Base-by-base conservation (phyloP, 2,113 vertebrate species). In the Callopanchax toddi region DNA sequence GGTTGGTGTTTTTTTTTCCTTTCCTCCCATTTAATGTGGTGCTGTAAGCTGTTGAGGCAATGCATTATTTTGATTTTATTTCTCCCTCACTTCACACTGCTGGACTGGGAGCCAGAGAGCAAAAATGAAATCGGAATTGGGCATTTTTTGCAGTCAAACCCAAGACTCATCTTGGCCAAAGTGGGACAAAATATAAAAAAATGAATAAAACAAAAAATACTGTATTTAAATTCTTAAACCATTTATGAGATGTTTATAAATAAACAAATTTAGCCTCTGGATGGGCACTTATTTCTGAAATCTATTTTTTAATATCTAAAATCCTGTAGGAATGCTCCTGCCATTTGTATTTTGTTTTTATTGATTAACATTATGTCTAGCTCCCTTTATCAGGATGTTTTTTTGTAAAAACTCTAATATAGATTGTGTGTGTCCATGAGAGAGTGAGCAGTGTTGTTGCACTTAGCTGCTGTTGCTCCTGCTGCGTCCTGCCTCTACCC, bases 401-500 rank as follows among this genome's bases (percentile, higher is more conserved):
- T n/a, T n/a, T n/a, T 32, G 29, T 32, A 32, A 32, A 32, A 32
- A 10, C 17, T n/a, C 42, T 23, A 32, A 34, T 42, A 15, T 26
- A 29, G 12, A 16, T 11, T 65, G 48, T 51, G 11, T n/a, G n/a
- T 40, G 45, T 22, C 34, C 20, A 7, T 16, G 26, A 11, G 44
- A 61, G 52, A 46, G 34, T 9, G 36, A 26, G 62, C 62, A 39
- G 37, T 66, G 48, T 65, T 74, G 67, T 62, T 65, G 70, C 64
- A 23, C 58, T 71, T 21, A 73, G 67, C 75, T 25, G 46, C 67
- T 50, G 67, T 72, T 79, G 79, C 82, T 69, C 76, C 83, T 23
- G 72, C 76, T 73, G 79, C 39, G 79, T 79, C 64, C 69, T 71
- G 62, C 79, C 74, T 73, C 64, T 69, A 69, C 67, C 74, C 34